These are phyloP conservation scores for Pollimyrus isidori DNA, from an alignment of 2,113 vertebrate species.

Conservation along the genomic window DNA sequence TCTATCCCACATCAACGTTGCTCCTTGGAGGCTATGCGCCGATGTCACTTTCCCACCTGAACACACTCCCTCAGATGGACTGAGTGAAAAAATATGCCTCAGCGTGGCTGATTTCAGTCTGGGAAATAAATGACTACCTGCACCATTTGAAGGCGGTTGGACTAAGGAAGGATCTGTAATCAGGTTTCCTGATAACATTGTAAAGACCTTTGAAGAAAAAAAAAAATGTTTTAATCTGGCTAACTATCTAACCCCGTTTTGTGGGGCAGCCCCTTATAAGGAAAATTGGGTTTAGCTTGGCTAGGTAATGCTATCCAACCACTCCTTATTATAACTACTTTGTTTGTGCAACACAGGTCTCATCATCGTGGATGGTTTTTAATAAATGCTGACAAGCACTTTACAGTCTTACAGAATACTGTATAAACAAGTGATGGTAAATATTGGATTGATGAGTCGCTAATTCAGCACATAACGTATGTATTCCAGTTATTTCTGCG, in stretches of 20 bases:
- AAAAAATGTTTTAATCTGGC: neutral
- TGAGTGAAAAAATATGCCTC: neutral
- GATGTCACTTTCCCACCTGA: neutral
- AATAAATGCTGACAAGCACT: neutral
- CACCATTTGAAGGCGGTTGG: neutral
- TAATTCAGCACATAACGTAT: neutral
- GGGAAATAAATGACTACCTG: neutral
- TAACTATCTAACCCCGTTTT: neutral
- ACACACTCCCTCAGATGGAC: neutral
- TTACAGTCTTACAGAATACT: neutral
- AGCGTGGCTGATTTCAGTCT: neutral
- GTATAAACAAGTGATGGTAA: neutral
- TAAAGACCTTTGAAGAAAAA: neutral
- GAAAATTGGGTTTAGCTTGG: no score
- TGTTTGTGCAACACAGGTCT: neutral
- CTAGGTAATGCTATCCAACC: neutral
- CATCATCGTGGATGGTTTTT: neutral
- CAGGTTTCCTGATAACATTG: neutral
- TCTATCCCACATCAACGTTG: neutral
- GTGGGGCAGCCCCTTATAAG: no score
- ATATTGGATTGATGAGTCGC: neutral
- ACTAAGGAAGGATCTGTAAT: neutral
- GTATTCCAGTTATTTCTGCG: neutral
- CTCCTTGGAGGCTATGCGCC: neutral
- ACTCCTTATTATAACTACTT: neutral